phyloP scores from a whole-genome alignment of 2,888 invertebrate genomes.

The Drosophila borealis region DNA sequence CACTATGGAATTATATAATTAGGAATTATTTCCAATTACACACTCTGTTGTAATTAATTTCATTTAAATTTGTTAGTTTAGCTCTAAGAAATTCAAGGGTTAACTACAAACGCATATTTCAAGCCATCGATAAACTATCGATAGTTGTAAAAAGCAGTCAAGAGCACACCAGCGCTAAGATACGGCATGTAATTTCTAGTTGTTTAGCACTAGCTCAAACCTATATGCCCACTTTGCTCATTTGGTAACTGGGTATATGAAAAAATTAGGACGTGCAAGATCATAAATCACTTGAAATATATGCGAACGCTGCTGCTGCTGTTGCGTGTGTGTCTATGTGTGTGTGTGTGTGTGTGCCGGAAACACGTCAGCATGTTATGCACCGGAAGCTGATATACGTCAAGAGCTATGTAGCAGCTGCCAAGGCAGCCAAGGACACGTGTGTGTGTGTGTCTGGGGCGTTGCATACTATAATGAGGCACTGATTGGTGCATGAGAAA shows the following conservation, averaged over 20 bases:
- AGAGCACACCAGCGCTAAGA: background rate
- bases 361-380: slow-evolving; percentile 75
- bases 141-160: background rate
- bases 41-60: too few relatives aligned
- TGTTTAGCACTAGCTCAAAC: background rate
- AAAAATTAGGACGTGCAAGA: slow-evolving; percentile 31
- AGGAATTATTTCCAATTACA: too few relatives aligned
- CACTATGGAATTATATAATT: too few relatives aligned
- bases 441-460: slow-evolving; percentile 10
- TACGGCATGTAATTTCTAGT: background rate
- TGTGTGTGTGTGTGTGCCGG: slow-evolving; percentile 51
- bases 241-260: slow-evolving; percentile 8
- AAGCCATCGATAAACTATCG: background rate
- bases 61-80: too few relatives aligned
- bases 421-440: slow-evolving; percentile 9
- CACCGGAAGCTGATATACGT: slow-evolving; percentile 70
- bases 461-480: slow-evolving; percentile 75
- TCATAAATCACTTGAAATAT: slow-evolving; percentile 70
- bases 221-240: background rate
- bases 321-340: slow-evolving; percentile 3
- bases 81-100: too few relatives aligned
- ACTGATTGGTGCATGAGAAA: slow-evolving; percentile 79
- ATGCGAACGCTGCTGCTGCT: slow-evolving; percentile 42
- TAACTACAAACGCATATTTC: background rate
- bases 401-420: slow-evolving; percentile 44